Conservation (phyloP, 2,113 vertebrate species). For the Bambusicola thoracicus region DNA sequence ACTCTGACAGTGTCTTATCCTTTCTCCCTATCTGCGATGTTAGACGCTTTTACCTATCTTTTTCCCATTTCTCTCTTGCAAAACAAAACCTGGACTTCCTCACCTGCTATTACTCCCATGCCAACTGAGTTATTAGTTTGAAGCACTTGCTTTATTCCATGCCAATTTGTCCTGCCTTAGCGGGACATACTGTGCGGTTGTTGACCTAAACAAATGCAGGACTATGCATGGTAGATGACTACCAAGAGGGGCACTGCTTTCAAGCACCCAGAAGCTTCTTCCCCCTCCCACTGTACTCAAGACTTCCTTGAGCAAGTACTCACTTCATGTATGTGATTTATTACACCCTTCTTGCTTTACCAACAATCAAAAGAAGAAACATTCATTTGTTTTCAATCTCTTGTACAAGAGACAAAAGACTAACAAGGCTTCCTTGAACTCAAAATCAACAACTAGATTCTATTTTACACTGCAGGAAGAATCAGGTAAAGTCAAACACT, state of each 20-base stretch:
- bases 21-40: accelerated
- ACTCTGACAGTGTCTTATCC: background rate
- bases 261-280: background rate
- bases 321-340: background rate
- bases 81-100: background rate
- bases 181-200: background rate
- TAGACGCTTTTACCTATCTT: background rate
- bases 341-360: background rate
- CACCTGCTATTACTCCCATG: background rate
- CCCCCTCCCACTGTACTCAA: background rate
- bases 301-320: background rate
- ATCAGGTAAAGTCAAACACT: background rate
- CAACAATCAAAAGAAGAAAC: background rate
- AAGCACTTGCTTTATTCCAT: background rate
- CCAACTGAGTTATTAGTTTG: accelerated
- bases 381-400: background rate
- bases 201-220: background rate
- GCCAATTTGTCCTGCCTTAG: background rate
- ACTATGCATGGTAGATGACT: background rate
- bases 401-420: background rate
- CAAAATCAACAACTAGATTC: background rate
- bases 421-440: background rate
- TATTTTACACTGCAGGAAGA: background rate
- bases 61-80: background rate
- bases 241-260: background rate